Percentiles rank a stretch among this genome's conserved stretches.
These are phyloP conservation scores for Plusia festucae DNA, from an alignment of 2,888 invertebrate species.

Conservation along the genomic window DNA sequence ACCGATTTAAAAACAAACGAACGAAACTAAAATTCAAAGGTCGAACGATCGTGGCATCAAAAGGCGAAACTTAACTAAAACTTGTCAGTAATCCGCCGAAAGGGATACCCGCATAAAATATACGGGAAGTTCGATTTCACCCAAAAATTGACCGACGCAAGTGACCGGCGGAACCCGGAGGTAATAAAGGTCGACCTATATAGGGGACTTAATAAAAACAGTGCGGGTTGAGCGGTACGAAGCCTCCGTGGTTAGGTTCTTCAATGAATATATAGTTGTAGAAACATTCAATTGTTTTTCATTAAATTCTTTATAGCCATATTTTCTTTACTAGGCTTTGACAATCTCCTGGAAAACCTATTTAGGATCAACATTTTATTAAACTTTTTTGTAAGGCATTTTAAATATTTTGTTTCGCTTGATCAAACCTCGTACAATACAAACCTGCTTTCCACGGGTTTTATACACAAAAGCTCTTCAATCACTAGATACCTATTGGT, in stretches of 20 bases:
- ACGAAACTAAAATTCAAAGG: conserved; percentile 54
- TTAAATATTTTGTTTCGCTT: no score
- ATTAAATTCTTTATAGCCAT: neutral
- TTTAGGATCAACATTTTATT: no score
- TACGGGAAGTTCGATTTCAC: conserved; percentile 68
- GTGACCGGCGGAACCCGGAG: conserved; percentile 66
- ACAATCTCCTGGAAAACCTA: neutral
- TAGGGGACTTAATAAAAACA: conserved; percentile 78
- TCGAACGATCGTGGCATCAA: conserved; percentile 56
- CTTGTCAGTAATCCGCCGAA: conserved; percentile 58
- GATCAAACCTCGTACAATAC: no score
- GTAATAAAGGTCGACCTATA: conserved; percentile 75
- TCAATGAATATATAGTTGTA: conserved; percentile 42
- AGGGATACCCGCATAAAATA: conserved; percentile 62
- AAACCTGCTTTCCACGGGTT: no score
- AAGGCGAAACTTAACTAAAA: conserved; percentile 55
- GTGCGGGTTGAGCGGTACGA: conserved; percentile 40
- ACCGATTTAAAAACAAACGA: conserved; percentile 39
- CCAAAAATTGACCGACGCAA: conserved; percentile 78
- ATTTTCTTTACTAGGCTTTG: no score
- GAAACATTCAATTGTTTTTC: neutral
- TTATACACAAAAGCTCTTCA: no score
- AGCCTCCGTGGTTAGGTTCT: conserved; percentile 21
- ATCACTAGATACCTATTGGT: no score
- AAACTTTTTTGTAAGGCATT: no score